These are phyloP conservation scores for Diacarnus erythraeanus DNA, from an alignment of 37 sponge, comb jelly and placozoan species.

Conservation along the genomic window DNA sequence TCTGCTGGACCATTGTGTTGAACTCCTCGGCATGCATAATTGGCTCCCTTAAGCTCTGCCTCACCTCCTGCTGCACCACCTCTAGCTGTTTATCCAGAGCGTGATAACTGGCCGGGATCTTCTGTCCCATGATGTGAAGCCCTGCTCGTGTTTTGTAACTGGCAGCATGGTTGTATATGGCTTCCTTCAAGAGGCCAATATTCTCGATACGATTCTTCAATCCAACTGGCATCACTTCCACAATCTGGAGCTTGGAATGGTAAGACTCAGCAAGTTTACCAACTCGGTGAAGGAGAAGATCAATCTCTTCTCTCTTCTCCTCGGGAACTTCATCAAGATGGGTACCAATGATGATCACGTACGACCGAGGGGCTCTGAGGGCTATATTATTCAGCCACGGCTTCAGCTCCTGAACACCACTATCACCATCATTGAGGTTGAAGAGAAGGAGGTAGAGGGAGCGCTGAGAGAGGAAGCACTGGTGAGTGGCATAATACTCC, in stretches of 20 bases:
- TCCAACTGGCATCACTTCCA: constrained; percentile 61
- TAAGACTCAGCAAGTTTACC: constrained; percentile 38
- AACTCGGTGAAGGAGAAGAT: constrained; percentile 47
- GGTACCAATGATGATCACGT: constrained; percentile 87
- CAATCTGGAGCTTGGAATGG: constrained; percentile 53
- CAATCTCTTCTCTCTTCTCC: constrained; percentile 34
- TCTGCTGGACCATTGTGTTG: constrained; percentile 62
- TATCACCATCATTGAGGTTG: constrained; percentile 71
- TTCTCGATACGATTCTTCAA: constrained; percentile 59
- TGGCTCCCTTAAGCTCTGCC: constrained; percentile 44
- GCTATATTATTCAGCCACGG: constrained; percentile 93
- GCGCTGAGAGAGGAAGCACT: constrained; percentile 92
- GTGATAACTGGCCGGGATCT: constrained; percentile 88
- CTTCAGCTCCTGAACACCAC: constrained; percentile 80
- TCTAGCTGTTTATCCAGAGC: constrained; percentile 73
- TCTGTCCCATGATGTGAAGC: constrained; percentile 76
- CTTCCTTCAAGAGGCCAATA: constrained; percentile 71
- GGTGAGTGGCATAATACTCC: constrained; percentile 97
- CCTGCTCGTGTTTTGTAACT: constrained; percentile 39
- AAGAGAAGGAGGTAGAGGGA: constrained; percentile 90
- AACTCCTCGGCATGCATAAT: constrained; percentile 80
- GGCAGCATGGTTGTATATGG: constrained; percentile 84
- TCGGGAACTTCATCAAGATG: constrained; percentile 79
- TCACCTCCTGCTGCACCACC: constrained; percentile 62
- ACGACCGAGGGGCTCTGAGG: constrained; percentile 77